Evolutionary conservation across 2,888 invertebrate species (phyloP), one percentile per base, ranked within the genome.

Genomic region (Apamea anceps): DNA sequence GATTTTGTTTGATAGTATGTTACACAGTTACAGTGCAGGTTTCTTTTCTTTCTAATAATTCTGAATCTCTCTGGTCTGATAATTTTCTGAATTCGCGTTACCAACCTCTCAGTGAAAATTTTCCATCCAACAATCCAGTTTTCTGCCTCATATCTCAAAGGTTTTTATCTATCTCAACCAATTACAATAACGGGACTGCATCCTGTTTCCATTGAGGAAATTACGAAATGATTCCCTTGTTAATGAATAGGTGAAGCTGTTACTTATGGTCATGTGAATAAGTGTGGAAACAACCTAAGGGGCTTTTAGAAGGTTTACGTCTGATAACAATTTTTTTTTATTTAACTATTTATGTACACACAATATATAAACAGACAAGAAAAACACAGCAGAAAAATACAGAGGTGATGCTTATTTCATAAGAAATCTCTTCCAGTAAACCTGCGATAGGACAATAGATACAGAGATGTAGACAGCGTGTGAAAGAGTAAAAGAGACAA

Each of bases 131-230:
- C 28, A 74, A 83, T 77, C 80, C 54, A 72, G 85, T 77, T 87
- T 79, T 77, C 80, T 71, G n/a, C 62, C 60, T 65, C 45, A 66
- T 68, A 72, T 51, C 45, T 87, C 67, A 28, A 28, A 77, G 28
- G 75, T 65, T 84, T 84, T 65, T 74, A 84, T 87, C 70, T 74
- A 65, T 51, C 18, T 68, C 68, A 48, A 79, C 73, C 60, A 87
- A 78, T 85, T 85, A 86, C 65, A 65, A 63, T 77, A 87, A 73
- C 86, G 75, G 85, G 18, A 63, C 8, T 1, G 51, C 85, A 85
- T 87, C 86, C 86, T 82, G 85, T 76, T 78, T 78, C 54, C 66
- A 75, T 51, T 68, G 75, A 85, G 85, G 79, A 87, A 87, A 87
- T 82, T 82, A 86, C 85, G 71, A 87, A 86, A 85, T 82, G 21